Percentiles rank a stretch among this genome's conserved stretches.
These are phyloP conservation scores for Aramus guarauna DNA, from an alignment of 2,113 vertebrate genomes.

Conservation along the genomic window DNA sequence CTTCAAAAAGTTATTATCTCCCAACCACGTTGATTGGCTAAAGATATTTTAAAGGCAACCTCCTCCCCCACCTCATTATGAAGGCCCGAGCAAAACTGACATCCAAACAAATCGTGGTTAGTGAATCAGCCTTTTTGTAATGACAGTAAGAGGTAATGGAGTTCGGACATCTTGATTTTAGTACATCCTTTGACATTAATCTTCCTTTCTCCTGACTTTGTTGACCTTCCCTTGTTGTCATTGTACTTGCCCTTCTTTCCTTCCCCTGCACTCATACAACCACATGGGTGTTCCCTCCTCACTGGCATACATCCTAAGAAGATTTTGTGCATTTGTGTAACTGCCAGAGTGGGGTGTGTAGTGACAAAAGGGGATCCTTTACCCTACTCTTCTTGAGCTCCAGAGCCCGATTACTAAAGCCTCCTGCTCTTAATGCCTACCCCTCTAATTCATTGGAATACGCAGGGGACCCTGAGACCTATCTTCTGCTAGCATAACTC, in stretches of 20 bases:
- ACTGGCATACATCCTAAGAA: background rate
- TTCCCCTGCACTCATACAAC: background rate
- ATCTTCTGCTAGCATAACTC: background rate
- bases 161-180: background rate
- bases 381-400: background rate
- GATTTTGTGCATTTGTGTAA: background rate
- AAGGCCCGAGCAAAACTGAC: background rate
- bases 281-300: background rate
- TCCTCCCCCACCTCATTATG: background rate
- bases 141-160: background rate
- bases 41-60: slow-evolving; percentile 50
- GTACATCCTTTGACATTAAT: background rate
- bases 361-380: background rate
- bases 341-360: background rate
- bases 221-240: background rate
- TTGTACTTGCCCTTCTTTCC: background rate
- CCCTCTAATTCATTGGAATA: background rate
- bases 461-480: rapidly evolving
- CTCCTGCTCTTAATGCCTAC: background rate
- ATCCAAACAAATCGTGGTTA: slow-evolving; percentile 23
- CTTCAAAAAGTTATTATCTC: slow-evolving; percentile 50
- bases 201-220: background rate
- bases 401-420: background rate
- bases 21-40: background rate
- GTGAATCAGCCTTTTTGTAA: background rate